Percentiles rank a stretch among this genome's conserved stretches.
These are phyloP conservation scores for Acrobasis consociella DNA, from an alignment of 2,888 invertebrate species.

Conservation along the genomic window DNA sequence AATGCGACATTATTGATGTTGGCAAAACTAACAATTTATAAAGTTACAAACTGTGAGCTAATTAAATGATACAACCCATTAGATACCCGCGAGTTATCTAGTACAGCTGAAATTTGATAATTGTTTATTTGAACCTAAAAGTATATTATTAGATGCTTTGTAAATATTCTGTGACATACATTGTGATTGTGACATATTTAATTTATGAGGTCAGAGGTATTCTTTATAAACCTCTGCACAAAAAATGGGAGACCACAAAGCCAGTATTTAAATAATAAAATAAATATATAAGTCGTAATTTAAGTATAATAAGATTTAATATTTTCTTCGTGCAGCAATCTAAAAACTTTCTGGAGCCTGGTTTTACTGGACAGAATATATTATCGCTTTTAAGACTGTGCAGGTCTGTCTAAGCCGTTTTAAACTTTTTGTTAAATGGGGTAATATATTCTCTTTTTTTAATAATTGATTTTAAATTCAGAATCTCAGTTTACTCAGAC, in stretches of 20 bases:
- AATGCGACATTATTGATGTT: neutral
- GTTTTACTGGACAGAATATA: no score
- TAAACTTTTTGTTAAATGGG: neutral
- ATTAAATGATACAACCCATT: constrained; percentile 1
- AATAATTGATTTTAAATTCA: constrained; percentile 13
- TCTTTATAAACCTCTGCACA: neutral
- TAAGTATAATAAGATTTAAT: no score
- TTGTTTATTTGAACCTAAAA: constrained; percentile 24
- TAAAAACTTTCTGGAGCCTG: no score
- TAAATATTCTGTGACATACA: constrained; percentile 30
- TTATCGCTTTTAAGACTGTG: no score
- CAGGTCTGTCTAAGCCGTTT: neutral
- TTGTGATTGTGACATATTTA: constrained; percentile 7
- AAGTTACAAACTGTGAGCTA: neutral
- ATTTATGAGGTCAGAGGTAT: neutral
- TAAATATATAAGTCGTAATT: no score
- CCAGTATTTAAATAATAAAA: neutral
- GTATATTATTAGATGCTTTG: constrained; percentile 19
- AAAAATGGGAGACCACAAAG: neutral
- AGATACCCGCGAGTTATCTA: neutral
- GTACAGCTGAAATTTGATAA: constrained; percentile 3
- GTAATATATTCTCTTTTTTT: neutral
- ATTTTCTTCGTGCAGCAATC: no score
- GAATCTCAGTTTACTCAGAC: constrained; percentile 18
- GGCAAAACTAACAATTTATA: neutral